A percentile compares a stretch with the other conserved stretches of the same genome.
These are phyloP conservation scores for Drosophila baimaii DNA, from an alignment of 1,140 invertebrate genomes.

Conservation along the genomic window DNA sequence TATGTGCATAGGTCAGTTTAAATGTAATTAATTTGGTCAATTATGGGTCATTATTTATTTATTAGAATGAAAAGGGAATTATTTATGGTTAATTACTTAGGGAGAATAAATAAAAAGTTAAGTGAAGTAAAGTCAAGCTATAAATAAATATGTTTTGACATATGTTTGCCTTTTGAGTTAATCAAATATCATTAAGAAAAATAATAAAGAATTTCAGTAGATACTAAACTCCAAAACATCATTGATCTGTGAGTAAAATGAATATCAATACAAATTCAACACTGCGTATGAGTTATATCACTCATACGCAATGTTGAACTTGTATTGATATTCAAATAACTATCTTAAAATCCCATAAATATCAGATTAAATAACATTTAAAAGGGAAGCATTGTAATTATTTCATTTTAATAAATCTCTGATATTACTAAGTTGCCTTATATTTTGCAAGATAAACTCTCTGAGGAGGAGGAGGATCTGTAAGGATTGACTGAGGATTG, in stretches of 20 bases:
- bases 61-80: neutral
- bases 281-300: neutral
- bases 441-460: neutral
- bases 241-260: too few relatives aligned
- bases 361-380: too few relatives aligned
- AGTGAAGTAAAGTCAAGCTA: neutral
- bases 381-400: neutral
- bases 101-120: neutral
- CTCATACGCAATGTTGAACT: neutral
- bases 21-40: neutral
- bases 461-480: too few relatives aligned
- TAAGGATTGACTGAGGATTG: neutral
- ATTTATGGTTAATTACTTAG: neutral
- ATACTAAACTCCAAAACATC: too few relatives aligned
- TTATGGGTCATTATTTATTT: neutral
- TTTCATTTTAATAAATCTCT: neutral
- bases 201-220: too few relatives aligned
- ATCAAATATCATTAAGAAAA: too few relatives aligned
- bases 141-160: neutral
- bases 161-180: too few relatives aligned
- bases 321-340: neutral
- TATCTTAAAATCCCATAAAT: too few relatives aligned
- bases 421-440: neutral
- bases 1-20: neutral
- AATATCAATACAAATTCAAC: neutral